Percentiles rank a stretch among this genome's conserved stretches.
These are phyloP conservation scores for Chloroclysta siterata DNA, from an alignment of 2,888 invertebrate species.

Conservation along the genomic window DNA sequence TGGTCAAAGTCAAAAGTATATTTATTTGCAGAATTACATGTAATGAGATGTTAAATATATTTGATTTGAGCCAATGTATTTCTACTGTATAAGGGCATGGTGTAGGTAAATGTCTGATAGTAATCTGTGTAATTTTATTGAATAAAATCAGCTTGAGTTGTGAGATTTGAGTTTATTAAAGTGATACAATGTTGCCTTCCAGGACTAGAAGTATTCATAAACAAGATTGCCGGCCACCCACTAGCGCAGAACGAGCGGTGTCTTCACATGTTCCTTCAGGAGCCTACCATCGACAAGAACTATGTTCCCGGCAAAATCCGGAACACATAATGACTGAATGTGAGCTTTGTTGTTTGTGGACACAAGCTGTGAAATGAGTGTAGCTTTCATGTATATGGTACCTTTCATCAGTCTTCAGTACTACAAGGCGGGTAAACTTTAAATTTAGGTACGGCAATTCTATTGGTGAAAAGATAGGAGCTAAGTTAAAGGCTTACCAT, in stretches of 20 bases:
- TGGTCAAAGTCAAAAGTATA: too few relatives aligned
- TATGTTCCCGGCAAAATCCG: conserved; percentile 99
- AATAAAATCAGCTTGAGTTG: too few relatives aligned
- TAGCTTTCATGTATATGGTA: conserved; percentile 3
- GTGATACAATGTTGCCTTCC: conserved; percentile 33
- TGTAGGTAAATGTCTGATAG: too few relatives aligned
- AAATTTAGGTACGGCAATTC: too few relatives aligned
- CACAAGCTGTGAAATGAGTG: conserved; percentile 46
- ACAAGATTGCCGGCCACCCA: conserved; percentile 99
- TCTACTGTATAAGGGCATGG: too few relatives aligned
- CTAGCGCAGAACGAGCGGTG: conserved; percentile 99
- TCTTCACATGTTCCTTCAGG: conserved; percentile 99
- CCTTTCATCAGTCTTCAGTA: background rate
- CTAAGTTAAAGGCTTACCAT: too few relatives aligned
- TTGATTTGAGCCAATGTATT: too few relatives aligned
- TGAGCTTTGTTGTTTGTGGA: conserved; percentile 50
- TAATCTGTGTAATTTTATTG: too few relatives aligned
- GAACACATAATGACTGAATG: conserved; percentile 89
- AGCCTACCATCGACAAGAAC: conserved; percentile 98
- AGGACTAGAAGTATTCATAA: conserved; percentile 97
- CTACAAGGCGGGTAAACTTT: background rate
- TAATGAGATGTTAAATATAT: too few relatives aligned
- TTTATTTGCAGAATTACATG: too few relatives aligned
- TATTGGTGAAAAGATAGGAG: too few relatives aligned
- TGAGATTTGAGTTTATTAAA: background rate